These are phyloP conservation scores for Pachycephala philippinensis DNA, from an alignment of 2,113 vertebrate genomes.

Conservation along the genomic window DNA sequence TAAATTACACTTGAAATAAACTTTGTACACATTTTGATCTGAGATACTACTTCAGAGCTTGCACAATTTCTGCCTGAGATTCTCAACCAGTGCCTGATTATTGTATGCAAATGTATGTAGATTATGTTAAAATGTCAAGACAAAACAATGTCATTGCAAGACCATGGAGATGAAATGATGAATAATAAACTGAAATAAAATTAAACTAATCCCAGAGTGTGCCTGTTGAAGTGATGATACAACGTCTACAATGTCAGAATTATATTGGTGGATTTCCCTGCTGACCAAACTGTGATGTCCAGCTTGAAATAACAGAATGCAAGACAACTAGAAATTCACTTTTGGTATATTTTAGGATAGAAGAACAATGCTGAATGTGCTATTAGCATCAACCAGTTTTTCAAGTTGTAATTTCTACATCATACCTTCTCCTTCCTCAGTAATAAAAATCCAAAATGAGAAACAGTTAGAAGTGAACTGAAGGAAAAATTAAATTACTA, in stretches of 20 bases:
- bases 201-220: neutral
- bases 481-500: neutral
- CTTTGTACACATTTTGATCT: neutral
- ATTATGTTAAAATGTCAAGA: slow-evolving; percentile 15
- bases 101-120: slow-evolving; percentile 46
- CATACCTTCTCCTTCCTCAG: neutral
- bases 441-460: neutral
- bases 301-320: neutral
- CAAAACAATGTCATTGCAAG: slow-evolving; percentile 21
- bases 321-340: neutral
- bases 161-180: neutral
- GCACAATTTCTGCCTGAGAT: neutral
- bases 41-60: neutral
- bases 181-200: slow-evolving; percentile 31
- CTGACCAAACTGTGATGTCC: neutral
- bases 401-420: neutral
- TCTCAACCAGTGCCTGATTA: neutral
- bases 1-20: neutral
- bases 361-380: neutral
- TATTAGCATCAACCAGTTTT: neutral
- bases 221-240: neutral
- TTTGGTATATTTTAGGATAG: neutral
- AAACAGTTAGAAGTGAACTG: neutral
- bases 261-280: neutral
- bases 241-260: neutral